These are phyloP conservation scores for Acrocyrtus sp. DNA, from an alignment of 2,888 invertebrate species.

Conservation along the genomic window DNA sequence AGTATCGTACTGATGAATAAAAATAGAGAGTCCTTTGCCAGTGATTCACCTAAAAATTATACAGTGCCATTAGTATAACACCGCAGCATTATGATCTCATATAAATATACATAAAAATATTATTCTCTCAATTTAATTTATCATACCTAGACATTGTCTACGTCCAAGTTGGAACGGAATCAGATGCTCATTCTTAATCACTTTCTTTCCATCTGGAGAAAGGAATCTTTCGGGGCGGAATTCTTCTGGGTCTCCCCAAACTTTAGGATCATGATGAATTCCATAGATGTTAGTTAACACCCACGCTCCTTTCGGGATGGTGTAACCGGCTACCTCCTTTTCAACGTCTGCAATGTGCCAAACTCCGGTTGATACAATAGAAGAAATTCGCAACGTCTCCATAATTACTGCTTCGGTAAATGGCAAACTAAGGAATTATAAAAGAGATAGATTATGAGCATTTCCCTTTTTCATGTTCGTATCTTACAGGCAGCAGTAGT, in stretches of 20 bases:
- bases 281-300: conserved; percentile 52
- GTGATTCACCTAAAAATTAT: conserved; percentile 42
- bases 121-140: not conserved
- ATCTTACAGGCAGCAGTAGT: no score
- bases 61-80: no score
- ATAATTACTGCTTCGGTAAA: conserved; percentile 25
- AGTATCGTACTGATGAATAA: conserved; percentile 54
- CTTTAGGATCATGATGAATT: conserved; percentile 48
- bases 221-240: conserved; percentile 61
- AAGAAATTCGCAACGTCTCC: conserved; percentile 50
- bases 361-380: conserved; percentile 52
- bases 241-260: conserved; percentile 60
- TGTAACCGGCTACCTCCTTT: conserved; percentile 35
- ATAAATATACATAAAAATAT: not conserved
- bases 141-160: conserved; percentile 45
- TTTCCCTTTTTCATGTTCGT: no score
- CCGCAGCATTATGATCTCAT: no score
- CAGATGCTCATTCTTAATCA: conserved; percentile 50
- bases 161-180: conserved; percentile 55
- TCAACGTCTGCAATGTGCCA: conserved; percentile 40
- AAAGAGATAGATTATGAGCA: no score
- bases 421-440: no score
- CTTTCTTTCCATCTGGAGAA: conserved; percentile 19
- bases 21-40: conserved; percentile 57
- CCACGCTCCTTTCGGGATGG: conserved; percentile 52